Conservation (phyloP, 2,113 vertebrate genomes). For the Merops nubicus region DNA sequence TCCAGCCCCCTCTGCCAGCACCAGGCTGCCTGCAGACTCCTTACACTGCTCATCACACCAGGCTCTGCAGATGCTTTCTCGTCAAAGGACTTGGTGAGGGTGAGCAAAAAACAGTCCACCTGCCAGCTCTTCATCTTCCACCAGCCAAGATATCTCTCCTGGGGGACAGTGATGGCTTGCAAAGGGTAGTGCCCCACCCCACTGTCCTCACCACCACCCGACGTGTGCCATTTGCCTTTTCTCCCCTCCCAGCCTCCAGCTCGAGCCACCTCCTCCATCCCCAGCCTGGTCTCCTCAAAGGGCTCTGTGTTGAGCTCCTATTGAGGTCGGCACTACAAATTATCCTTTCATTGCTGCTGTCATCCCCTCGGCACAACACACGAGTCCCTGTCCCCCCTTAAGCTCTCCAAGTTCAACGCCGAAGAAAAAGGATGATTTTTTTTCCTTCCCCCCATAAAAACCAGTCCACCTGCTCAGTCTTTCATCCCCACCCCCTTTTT, state of each 20-base stretch:
- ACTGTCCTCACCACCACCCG: neutral
- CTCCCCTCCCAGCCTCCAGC: constrained; percentile 2
- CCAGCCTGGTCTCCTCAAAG: constrained; percentile 50
- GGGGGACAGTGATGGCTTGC: too few species aligned
- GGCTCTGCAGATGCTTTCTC: neutral
- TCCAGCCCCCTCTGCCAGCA: neutral
- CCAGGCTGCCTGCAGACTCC: neutral
- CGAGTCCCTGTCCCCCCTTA: neutral
- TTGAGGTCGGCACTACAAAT: constrained; percentile 51
- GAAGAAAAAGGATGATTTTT: neutral
- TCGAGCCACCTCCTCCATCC: constrained; percentile 12
- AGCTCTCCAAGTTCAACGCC: neutral
- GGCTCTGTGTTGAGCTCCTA: constrained; percentile 45
- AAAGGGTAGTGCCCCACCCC: neutral
- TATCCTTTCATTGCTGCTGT: constrained; percentile 62
- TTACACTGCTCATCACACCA: rapidly evolving
- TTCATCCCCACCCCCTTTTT: neutral
- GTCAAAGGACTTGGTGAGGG: rapidly evolving
- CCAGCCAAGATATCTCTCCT: neutral
- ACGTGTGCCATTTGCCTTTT: rapidly evolving
- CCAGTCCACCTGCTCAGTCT: neutral
- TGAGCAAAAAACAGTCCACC: neutral
- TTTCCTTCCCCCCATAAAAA: neutral
- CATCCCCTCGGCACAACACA: neutral
- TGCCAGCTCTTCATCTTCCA: neutral